Conservation (phyloP, 2,888 invertebrate genomes). For the Apotomis turbidana region DNA sequence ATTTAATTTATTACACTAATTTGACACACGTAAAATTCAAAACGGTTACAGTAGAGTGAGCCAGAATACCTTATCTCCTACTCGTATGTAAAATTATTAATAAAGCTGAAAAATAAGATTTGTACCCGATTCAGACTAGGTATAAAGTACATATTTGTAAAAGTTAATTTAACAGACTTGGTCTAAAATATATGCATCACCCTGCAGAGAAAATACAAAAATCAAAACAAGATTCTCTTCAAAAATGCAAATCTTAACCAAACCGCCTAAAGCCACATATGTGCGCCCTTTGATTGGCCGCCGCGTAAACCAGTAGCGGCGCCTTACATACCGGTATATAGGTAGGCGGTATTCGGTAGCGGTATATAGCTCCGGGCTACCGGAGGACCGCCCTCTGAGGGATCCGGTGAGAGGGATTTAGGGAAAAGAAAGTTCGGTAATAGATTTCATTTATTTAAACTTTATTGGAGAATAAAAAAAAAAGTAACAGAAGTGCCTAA, state of each 20-base stretch:
- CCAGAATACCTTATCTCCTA: too few species aligned
- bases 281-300: conserved; percentile 69
- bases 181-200: not conserved
- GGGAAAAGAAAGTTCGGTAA: conserved; percentile 1
- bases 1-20: too few species aligned
- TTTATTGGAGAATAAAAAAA: too few species aligned
- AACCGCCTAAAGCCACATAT: conserved; percentile 50
- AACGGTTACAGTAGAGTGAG: too few species aligned
- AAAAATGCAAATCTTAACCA: conserved; percentile 25
- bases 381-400: conserved; percentile 62
- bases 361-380: conserved; percentile 53
- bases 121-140: too few species aligned
- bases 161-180: too few species aligned
- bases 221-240: conserved; percentile 1
- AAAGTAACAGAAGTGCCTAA: too few species aligned
- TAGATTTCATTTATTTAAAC: not conserved
- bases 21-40: too few species aligned
- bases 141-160: too few species aligned
- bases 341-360: conserved; percentile 33
- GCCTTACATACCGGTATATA: conserved; percentile 51
- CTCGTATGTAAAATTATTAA: too few species aligned
- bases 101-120: too few species aligned
- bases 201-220: too few species aligned
- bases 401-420: conserved; percentile 38
- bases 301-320: conserved; percentile 81